Evolutionary conservation across 2,888 invertebrate genomes (phyloP).

Genomic region (Nasonovia ribisnigri): DNA sequence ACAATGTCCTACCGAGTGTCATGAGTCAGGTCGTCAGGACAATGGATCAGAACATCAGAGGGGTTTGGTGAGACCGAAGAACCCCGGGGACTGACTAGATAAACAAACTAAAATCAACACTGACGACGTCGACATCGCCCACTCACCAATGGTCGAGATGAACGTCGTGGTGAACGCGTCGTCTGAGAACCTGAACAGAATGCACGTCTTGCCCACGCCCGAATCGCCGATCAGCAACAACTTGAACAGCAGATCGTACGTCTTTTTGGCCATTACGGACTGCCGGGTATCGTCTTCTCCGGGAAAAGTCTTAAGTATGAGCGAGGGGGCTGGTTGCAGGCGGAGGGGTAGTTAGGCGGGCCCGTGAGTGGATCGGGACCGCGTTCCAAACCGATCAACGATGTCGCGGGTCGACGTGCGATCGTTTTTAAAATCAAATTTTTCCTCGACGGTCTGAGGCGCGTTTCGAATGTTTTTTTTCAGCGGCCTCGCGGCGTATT

Average conservation of each 20-base stretch:
- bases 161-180: conserved; percentile 95
- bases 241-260: conserved; percentile 94
- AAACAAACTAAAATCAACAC: neutral
- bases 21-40: neutral
- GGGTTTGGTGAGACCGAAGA: neutral
- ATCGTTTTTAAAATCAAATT: neutral
- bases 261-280: conserved; percentile 91
- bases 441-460: neutral
- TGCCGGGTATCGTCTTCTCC: neutral
- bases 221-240: conserved; percentile 92
- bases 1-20: neutral
- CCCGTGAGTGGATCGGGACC: neutral
- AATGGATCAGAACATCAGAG: neutral
- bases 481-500: neutral
- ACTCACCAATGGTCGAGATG: conserved; percentile 94
- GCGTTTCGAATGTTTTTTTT: neutral
- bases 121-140: neutral
- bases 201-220: conserved; percentile 94
- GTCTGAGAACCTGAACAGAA: conserved; percentile 93
- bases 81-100: neutral
- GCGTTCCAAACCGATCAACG: neutral
- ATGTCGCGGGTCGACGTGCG: neutral
- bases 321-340: neutral
- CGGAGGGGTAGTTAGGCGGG: neutral
- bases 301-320: neutral